A percentile compares a stretch with the other conserved stretches of the same genome.
Evolutionary conservation across 2,888 invertebrate genomes (phyloP).

Genomic region (Exocentrus adspersus): DNA sequence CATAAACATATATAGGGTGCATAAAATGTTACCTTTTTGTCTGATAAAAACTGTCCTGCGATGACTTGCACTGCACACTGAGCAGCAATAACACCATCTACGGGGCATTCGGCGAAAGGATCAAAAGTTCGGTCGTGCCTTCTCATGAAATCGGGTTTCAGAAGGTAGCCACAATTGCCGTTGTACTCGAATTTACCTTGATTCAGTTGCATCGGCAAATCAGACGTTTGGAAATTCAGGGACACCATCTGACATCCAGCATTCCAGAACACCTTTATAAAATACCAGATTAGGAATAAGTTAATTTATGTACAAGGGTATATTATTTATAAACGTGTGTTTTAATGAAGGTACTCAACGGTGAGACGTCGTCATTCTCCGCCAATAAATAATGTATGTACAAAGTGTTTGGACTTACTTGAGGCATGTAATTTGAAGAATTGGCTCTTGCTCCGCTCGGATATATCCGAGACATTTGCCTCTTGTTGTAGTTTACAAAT

Average conservation of each 20-base stretch:
- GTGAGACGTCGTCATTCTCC: too few species aligned
- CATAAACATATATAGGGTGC: not conserved
- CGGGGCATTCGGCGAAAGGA: conserved; percentile 98
- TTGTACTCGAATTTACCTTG: conserved; percentile 99
- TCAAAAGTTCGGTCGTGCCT: conserved; percentile 96
- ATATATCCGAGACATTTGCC: conserved; percentile 99
- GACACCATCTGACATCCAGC: conserved; percentile 99
- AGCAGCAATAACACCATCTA: conserved; percentile 99
- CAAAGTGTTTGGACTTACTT: conserved; percentile 77
- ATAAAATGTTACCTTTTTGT: conserved; percentile 85
- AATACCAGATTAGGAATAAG: too few species aligned
- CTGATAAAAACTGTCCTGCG: conserved; percentile 98
- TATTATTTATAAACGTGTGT: too few species aligned
- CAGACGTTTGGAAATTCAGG: conserved; percentile 98
- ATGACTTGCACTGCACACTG: conserved; percentile 98
- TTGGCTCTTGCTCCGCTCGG: conserved; percentile 99
- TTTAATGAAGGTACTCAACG: too few species aligned
- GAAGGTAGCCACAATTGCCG: conserved; percentile 95
- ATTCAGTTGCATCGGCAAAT: conserved; percentile 99
- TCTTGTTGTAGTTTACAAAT: conserved; percentile 99
- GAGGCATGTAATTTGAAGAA: conserved; percentile 99
- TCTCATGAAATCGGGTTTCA: conserved; percentile 99
- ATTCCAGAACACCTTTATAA: conserved; percentile 99
- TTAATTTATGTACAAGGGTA: too few species aligned
- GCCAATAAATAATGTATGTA: too few species aligned